Conservation (phyloP, 2,113 vertebrate genomes). For the Pycnonotus jocosus region DNA sequence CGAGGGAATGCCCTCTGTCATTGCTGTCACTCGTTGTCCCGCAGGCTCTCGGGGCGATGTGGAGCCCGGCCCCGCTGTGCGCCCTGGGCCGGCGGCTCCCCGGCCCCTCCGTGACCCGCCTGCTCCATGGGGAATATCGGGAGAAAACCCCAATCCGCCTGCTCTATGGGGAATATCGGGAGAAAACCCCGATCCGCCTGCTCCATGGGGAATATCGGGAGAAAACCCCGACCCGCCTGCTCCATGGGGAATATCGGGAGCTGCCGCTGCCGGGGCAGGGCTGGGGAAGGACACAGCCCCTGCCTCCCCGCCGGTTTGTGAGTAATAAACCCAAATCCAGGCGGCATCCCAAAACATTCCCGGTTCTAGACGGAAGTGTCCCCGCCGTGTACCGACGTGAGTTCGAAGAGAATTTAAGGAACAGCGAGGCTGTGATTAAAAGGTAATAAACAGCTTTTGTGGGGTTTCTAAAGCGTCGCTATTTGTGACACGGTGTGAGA, state of each 20-base stretch:
- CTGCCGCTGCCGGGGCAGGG: neutral
- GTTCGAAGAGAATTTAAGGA: slow-evolving; percentile 75
- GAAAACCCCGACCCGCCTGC: accelerated
- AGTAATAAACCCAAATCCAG: neutral
- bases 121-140: neutral
- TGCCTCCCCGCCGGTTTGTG: neutral
- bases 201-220: neutral
- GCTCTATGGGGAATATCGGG: neutral
- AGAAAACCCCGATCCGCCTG: neutral
- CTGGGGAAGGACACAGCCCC: accelerated
- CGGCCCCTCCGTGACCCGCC: neutral
- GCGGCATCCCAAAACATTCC: slow-evolving; percentile 19
- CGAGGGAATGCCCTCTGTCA: neutral
- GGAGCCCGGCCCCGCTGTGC: neutral
- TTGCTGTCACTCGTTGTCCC: neutral
- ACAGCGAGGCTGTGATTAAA: slow-evolving; percentile 66
- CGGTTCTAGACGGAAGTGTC: slow-evolving; percentile 64
- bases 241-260: neutral
- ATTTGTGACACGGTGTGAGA: accelerated
- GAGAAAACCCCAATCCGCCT: neutral
- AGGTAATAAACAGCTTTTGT: slow-evolving; percentile 42
- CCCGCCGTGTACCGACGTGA: slow-evolving; percentile 54
- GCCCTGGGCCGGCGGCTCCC: neutral
- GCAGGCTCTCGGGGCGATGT: neutral
- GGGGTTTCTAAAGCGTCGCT: neutral